Conservation (phyloP, 2,888 invertebrate genomes). For the Rhyacophila evoluta region DNA sequence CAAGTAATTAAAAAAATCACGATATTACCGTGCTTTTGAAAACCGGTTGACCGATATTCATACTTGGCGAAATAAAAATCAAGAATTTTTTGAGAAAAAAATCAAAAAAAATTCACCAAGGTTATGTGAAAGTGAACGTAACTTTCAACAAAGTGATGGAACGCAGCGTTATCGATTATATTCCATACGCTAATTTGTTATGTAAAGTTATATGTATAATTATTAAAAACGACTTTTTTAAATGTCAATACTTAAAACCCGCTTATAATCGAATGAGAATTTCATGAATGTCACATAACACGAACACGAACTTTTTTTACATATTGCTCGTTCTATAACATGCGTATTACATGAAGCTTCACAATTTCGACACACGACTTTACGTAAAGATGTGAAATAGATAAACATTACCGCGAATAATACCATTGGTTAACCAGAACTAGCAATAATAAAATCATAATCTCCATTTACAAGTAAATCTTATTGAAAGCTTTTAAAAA, state of each 20-base stretch:
- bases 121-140: constrained; percentile 1
- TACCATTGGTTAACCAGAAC: too few species aligned
- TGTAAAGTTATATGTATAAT: neutral
- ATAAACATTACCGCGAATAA: too few species aligned
- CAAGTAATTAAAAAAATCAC: neutral
- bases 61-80: neutral
- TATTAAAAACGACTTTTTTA: neutral
- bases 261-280: too few species aligned
- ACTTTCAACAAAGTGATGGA: neutral
- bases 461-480: too few species aligned
- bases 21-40: neutral
- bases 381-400: too few species aligned
- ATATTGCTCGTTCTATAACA: too few species aligned
- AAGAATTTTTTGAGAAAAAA: neutral
- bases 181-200: neutral
- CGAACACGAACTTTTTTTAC: too few species aligned
- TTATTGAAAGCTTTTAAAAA: too few species aligned
- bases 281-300: too few species aligned
- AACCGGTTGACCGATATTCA: constrained; percentile 13
- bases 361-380: too few species aligned
- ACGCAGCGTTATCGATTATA: constrained; percentile 4
- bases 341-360: too few species aligned
- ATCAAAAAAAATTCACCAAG: constrained; percentile 3
- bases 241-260: neutral
- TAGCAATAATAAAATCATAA: too few species aligned